Percentiles rank a stretch among this genome's conserved stretches.
Conservation (phyloP, 2,113 vertebrate genomes). For the Entomyzon cyanotis region DNA sequence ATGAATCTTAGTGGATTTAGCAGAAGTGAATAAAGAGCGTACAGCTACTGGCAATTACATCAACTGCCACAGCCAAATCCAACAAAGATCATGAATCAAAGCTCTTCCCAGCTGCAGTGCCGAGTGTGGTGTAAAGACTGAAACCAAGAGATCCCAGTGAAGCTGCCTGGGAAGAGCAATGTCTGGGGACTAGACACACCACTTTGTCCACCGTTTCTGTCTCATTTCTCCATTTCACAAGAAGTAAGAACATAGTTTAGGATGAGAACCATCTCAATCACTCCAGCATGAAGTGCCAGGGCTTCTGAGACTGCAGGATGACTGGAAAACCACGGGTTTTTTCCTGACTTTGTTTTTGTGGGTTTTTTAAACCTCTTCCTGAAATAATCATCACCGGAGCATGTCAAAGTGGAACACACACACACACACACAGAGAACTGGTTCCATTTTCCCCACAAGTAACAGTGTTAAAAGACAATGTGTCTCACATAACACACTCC, state of each 20-base stretch:
- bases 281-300: neutral
- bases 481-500: conserved; percentile 36
- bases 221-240: neutral
- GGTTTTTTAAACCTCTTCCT: neutral
- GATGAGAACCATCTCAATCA: neutral
- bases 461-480: conserved; percentile 57
- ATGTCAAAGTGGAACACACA: conserved; percentile 33
- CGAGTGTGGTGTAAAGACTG: neutral
- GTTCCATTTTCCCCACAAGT: conserved; percentile 53
- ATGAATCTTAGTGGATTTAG: neutral
- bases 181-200: neutral
- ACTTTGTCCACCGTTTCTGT: neutral
- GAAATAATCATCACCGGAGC: neutral
- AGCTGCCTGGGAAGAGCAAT: neutral
- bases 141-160: neutral
- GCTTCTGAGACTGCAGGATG: neutral
- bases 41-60: neutral
- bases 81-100: neutral
- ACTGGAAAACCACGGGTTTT: neutral
- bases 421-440: neutral
- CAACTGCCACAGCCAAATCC: neutral
- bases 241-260: neutral
- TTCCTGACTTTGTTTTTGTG: neutral
- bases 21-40: neutral
- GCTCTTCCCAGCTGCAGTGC: neutral